Percentiles rank a stretch among this genome's conserved stretches.
phyloP scores from a whole-genome alignment of 2,888 invertebrate species.

The Xestoiulus laeticollis region DNA sequence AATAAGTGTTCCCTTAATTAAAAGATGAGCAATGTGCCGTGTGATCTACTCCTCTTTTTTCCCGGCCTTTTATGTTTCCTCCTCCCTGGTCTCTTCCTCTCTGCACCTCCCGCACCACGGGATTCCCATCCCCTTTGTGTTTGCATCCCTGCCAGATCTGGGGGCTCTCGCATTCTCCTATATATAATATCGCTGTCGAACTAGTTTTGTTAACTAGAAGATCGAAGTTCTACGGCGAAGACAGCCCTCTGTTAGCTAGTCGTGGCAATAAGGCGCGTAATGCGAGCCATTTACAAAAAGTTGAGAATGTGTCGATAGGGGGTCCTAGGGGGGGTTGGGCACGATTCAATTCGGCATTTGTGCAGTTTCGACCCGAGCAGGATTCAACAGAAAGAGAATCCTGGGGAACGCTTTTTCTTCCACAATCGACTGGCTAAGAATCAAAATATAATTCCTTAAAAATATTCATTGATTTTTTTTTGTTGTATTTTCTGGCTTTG shows the following conservation, averaged over 20 bases:
- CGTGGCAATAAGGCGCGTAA: not conserved
- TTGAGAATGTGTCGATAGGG: not conserved
- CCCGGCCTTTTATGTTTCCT: slow-evolving; percentile 4
- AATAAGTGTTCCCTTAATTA: slow-evolving; percentile 26
- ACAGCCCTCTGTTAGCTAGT: not conserved
- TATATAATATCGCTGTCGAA: not conserved
- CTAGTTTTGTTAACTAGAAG: slow-evolving; percentile 26
- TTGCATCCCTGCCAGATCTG: not conserved
- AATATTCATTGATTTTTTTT: not conserved
- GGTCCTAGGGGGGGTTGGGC: not conserved
- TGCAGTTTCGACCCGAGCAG: not conserved
- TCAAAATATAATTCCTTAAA: slow-evolving; percentile 4
- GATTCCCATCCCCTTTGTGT: not conserved
- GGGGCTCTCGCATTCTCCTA: not conserved
- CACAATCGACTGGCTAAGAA: not conserved
- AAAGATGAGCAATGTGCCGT: slow-evolving; percentile 26
- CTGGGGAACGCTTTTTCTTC: not conserved
- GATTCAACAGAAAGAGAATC: not conserved
- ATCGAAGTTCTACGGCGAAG: not conserved
- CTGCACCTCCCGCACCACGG: not conserved
- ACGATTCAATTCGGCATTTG: slow-evolving; percentile 26
- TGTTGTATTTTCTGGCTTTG: not conserved
- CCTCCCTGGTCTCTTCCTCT: not conserved
- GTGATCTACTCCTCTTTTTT: slow-evolving; percentile 24
- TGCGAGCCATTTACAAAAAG: slow-evolving; percentile 6